Percentiles rank a stretch among this genome's conserved stretches.
phyloP scores from a whole-genome alignment of 1,140 invertebrate genomes.

The Pseudachorutes palmiensis region DNA sequence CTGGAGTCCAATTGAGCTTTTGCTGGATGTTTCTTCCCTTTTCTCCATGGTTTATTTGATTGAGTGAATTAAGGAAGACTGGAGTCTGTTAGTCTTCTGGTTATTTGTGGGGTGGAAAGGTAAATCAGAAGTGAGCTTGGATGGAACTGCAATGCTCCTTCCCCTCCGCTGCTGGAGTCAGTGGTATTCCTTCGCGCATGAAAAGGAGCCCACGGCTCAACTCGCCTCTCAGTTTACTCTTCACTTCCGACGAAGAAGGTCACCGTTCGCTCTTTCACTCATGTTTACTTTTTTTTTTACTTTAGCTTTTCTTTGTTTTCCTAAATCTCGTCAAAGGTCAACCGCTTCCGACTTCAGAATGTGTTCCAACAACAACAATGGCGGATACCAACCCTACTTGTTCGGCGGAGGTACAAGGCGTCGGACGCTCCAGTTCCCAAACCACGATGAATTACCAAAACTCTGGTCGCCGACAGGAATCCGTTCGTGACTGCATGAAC shows the following conservation, averaged over 20 bases:
- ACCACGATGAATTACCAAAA: background rate
- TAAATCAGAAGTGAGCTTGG: background rate
- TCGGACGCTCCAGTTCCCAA: background rate
- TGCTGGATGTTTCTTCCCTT: no score
- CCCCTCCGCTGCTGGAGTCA: no score
- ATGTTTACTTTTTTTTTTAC: background rate
- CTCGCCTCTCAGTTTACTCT: no score
- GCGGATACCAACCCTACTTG: background rate
- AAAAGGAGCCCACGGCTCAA: background rate
- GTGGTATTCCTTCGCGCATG: background rate
- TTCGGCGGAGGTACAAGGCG: background rate
- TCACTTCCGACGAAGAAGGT: no score
- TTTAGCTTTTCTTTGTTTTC: background rate
- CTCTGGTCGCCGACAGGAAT: background rate
- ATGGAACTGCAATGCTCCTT: no score
- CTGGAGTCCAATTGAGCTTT: no score
- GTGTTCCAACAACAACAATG: background rate
- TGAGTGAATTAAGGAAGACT: no score
- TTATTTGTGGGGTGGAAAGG: background rate
- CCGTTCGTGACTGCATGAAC: background rate
- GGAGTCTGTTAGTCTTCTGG: background rate
- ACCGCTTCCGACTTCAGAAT: background rate
- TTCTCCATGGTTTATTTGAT: no score
- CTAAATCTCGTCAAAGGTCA: background rate
- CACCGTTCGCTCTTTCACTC: no score